Percentiles rank a stretch among this genome's conserved stretches.
phyloP scores from a whole-genome alignment of 1,140 invertebrate genomes.

The Achroia grisella region DNA sequence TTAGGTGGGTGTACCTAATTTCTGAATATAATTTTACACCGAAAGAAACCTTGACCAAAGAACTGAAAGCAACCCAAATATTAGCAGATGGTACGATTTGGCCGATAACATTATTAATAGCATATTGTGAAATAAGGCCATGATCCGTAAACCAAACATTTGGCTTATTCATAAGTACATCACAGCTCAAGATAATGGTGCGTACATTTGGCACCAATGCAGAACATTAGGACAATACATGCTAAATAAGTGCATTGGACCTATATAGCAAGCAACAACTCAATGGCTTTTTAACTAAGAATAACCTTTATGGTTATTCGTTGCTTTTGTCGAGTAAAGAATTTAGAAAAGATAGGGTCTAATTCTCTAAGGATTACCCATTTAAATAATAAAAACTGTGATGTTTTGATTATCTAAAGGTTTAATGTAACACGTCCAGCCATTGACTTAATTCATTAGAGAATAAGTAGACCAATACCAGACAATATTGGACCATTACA shows the following conservation, averaged over 20 bases:
- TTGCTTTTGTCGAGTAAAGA: no score
- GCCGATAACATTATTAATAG: not conserved
- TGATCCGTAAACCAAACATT: constrained; percentile 7
- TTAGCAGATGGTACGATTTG: not conserved
- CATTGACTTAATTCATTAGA: no score
- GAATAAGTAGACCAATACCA: no score
- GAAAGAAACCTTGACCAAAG: not conserved
- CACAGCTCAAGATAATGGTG: not conserved
- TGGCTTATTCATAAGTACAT: constrained; percentile 1
- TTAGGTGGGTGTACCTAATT: no score
- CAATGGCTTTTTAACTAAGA: no score
- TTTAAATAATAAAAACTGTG: no score
- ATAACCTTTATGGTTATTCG: no score
- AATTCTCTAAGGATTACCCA: no score
- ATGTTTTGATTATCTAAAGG: no score
- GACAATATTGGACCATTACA: no score
- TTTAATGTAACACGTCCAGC: no score
- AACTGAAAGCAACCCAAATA: not conserved
- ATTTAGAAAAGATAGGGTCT: no score
- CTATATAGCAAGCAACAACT: not conserved
- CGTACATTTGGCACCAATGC: constrained; percentile 4
- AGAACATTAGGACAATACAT: not conserved
- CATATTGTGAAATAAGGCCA: constrained; percentile 4
- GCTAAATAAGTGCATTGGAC: not conserved
- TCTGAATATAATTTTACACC: not conserved